Conservation (phyloP, 2,113 vertebrate species). For the Rhynchopsitta pachyrhyncha region DNA sequence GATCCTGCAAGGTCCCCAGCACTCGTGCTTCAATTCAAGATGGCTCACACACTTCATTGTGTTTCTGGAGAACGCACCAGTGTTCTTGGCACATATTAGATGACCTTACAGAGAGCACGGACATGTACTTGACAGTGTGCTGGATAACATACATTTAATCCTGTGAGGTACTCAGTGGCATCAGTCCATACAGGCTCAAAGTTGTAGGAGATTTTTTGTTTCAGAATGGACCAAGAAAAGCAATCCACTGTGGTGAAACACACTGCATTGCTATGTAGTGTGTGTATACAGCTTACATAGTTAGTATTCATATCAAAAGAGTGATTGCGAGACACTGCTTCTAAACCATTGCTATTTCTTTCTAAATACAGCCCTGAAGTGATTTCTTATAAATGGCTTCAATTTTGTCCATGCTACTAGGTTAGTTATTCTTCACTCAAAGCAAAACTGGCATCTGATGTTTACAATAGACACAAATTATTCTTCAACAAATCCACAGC, state of each 20-base stretch:
- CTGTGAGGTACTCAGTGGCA: not conserved
- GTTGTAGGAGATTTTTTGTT: not conserved
- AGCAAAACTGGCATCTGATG: not conserved
- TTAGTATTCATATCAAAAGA: not conserved
- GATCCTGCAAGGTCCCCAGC: not conserved
- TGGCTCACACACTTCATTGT: not conserved
- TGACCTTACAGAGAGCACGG: not conserved
- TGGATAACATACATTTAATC: not conserved
- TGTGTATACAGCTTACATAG: not conserved
- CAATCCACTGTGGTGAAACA: not conserved
- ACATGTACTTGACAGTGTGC: fast-evolving
- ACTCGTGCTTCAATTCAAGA: not conserved
- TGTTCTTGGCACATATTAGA: not conserved
- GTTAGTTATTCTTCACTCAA: not conserved
- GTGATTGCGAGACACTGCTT: not conserved
- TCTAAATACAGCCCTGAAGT: not conserved
- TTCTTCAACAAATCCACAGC: not conserved
- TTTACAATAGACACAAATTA: not conserved
- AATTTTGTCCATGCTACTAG: not conserved
- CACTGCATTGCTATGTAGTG: fast-evolving
- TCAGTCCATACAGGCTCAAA: fast-evolving
- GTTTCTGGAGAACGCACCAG: not conserved
- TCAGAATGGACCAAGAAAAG: not conserved
- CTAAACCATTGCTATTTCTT: not conserved
- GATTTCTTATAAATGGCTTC: not conserved